A percentile compares a stretch with the other conserved stretches of the same genome.
phyloP scores from a whole-genome alignment of 1,140 invertebrate species.

The Orius laevigatus region DNA sequence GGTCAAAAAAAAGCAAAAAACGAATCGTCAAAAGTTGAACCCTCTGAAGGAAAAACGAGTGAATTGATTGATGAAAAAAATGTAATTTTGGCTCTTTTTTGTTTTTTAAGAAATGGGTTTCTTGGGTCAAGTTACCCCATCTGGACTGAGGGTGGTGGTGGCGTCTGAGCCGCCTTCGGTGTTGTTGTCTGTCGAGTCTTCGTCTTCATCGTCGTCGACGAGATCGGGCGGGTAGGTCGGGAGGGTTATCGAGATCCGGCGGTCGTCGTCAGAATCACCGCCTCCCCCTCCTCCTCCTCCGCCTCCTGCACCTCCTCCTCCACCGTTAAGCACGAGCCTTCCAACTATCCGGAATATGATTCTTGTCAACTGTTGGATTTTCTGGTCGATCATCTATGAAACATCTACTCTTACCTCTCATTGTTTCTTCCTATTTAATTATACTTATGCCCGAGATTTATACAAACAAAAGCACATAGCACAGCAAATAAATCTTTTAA shows the following conservation, averaged over 20 bases:
- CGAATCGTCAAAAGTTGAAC: too few relatives aligned
- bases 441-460: not conserved
- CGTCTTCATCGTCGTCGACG: constrained; percentile 31
- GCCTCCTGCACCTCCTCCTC: constrained; percentile 31
- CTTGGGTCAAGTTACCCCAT: too few relatives aligned
- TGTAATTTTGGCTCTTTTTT: too few relatives aligned
- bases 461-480: not conserved
- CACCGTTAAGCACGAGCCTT: constrained; percentile 39
- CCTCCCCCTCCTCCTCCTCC: constrained; percentile 25
- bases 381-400: constrained; percentile 61
- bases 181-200: constrained; percentile 21
- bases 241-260: constrained; percentile 33
- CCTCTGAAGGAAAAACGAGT: too few relatives aligned
- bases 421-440: not conserved
- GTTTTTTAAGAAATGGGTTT: too few relatives aligned
- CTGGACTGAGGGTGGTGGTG: constrained; percentile 15
- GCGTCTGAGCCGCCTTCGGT: constrained; percentile 9
- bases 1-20: too few relatives aligned
- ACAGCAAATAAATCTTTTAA: not conserved
- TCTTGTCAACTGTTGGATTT: constrained; percentile 51
- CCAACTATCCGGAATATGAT: constrained; percentile 48
- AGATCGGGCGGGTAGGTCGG: constrained; percentile 34
- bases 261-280: constrained; percentile 28
- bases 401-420: constrained; percentile 17
- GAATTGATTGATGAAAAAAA: too few relatives aligned